Evolutionary conservation across 1,140 invertebrate genomes (phyloP).

Genomic region (Dreissena rostriformis): DNA sequence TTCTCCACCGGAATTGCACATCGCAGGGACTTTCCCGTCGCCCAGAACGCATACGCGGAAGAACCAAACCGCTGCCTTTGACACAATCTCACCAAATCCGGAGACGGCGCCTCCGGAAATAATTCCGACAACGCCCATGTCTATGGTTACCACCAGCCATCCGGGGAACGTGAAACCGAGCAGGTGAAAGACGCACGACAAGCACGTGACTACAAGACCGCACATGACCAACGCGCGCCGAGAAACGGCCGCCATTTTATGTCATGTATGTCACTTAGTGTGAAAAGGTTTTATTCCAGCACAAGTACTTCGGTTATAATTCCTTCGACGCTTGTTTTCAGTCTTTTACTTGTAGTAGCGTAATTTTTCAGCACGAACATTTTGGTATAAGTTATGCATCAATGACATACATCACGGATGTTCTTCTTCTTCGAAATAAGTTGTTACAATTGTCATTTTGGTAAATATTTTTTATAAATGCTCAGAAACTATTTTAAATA

Average conservation of each 20-base stretch:
- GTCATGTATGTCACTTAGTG: neutral
- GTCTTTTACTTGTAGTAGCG: too few relatives aligned
- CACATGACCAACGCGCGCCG: neutral
- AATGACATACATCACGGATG: too few relatives aligned
- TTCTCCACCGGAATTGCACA: neutral
- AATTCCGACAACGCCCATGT: neutral
- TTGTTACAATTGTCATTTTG: too few relatives aligned
- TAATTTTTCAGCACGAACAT: too few relatives aligned
- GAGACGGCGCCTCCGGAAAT: neutral
- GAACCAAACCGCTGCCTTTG: neutral
- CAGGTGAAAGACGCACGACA: neutral
- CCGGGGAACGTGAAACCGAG: constrained; percentile 6
- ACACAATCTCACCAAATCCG: constrained; percentile 10
- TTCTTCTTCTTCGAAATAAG: too few relatives aligned
- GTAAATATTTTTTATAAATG: too few relatives aligned
- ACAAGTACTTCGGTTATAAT: too few relatives aligned
- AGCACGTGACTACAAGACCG: neutral
- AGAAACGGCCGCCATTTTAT: neutral
- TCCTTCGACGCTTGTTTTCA: too few relatives aligned
- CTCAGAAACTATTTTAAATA: too few relatives aligned
- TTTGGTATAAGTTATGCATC: too few relatives aligned
- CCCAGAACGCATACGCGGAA: constrained; percentile 5
- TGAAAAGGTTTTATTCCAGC: neutral
- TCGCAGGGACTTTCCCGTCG: neutral
- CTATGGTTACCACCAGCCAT: constrained; percentile 13